Base-by-base conservation (phyloP, 1,140 invertebrate species). In the Heterodera carotae region DNA sequence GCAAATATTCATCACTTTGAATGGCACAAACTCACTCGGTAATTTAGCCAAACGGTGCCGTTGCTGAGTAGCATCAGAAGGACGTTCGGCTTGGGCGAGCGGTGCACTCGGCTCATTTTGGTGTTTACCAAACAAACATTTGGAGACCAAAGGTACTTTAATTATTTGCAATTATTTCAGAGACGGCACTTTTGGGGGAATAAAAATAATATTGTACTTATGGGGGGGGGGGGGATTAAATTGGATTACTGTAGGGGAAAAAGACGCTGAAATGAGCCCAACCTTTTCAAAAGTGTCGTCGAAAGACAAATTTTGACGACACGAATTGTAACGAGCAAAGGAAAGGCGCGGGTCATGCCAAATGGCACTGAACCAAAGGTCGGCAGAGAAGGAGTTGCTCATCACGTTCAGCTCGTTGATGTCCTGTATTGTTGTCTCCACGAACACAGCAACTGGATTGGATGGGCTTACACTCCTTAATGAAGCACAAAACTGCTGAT, bases 41-140 rank as follows among this genome's bases (percentile, higher is more conserved):
- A 88, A 69, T 86, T 87, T 7, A 88, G 64, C 81, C 85, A 86
- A 3, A 87, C 85, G 10, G 86, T 87, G 22, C 85, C 85, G 69
- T 87, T 87, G 18, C 75, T 67, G 15, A 88, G 69, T 15, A 87
- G 56, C 86, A 87, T 88, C 34, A 87, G 66, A 12, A 87, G 76
- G 2, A 87, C 86, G 75, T 87, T 87, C 1, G 85, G 77, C 71
- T 85, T 87, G 0, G 85, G 85, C 18, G 86, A 88, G 10, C 56
- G 15, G 68, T 87, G 85, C 36, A 87, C 76, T 25, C 69, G 68
- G 5, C 85, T 70, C 12, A 76, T 75, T 72, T 88, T 88, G 48
- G 86, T 87, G 69, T 87, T 87, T 15, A 87, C 85, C 25, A 87
- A 53, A 64, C 86, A 88, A 25, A 87, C 86, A 73, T 87, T 87